Base-by-base conservation (phyloP, 2,113 vertebrate genomes). In the Sebastes schlegelii region DNA sequence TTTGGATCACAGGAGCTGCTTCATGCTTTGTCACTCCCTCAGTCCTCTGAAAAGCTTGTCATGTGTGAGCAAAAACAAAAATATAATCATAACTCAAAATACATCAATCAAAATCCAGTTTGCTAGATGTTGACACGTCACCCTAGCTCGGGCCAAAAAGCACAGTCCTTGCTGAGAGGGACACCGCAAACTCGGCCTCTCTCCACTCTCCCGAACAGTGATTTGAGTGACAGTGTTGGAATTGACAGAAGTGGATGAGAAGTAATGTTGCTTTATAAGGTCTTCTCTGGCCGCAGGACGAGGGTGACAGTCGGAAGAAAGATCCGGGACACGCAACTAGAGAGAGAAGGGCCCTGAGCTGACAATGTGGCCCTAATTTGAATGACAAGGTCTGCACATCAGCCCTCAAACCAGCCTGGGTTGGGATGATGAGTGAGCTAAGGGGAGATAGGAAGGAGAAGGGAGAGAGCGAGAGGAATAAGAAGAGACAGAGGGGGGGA, bases 351-450 rank as follows among this genome's bases (percentile, higher is more conserved):
- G 93, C 93, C 43, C 95, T 88, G 94, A 95, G 95, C 95, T 96
- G 96, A 96, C 95, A 96, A 95, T 93, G 95, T 96, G 95, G 93
- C 79, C 94, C 95, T 96, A 97, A 98, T 97, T 93, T 96, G 96
- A 96, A 95, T 96, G 96, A 96, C 96, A 94, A 95, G 96, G 92
- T 88, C 95, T 95, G 92, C 92, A 92, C 92, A 91, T 93, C 86
- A 91, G 94, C 94, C 96, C 96, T 95, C 80, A 93, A 95, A 96
- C 95, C 95, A 96, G 93, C 92, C 89, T 86, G 92, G 94, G 54
- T 3, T 34, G 61, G 42, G 84, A 67, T 73, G 88, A 82, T 23
- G 83, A 77, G 77, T 43, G 55, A 73, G 79, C 54, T 62, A 17
- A 82, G 62, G 54, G 63, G 57, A 54, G 76, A 71, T 74, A 67